Percentiles rank a stretch among this genome's conserved stretches.
Evolutionary conservation across 1,140 invertebrate species (phyloP).

Genomic region (Charaxes varanes): DNA sequence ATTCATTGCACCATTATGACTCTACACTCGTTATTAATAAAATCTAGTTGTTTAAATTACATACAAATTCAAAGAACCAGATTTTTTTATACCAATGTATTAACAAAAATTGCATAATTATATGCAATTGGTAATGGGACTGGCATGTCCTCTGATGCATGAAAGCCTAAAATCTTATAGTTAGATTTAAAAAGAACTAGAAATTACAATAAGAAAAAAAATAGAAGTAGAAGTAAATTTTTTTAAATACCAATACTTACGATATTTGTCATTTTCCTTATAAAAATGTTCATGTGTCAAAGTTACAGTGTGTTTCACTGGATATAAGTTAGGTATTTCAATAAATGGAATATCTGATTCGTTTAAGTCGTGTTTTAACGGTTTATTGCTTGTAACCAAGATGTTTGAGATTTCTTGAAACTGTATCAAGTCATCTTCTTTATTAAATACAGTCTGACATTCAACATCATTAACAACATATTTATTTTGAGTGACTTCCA

Average conservation of each 20-base stretch:
- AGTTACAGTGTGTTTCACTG: conserved; percentile 81
- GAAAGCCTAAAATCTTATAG: too few species aligned
- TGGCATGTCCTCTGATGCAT: too few species aligned
- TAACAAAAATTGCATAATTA: too few species aligned
- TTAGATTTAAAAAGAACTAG: too few species aligned
- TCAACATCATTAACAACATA: conserved; percentile 75
- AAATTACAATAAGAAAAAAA: too few species aligned
- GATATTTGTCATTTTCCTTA: conserved; percentile 76
- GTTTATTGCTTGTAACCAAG: conserved; percentile 77
- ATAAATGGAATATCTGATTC: conserved; percentile 48
- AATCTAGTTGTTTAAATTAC: too few species aligned
- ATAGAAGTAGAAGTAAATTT: too few species aligned
- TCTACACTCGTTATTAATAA: too few species aligned
- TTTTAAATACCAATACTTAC: conserved; percentile 76
- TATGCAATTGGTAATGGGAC: too few species aligned
- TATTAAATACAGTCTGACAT: conserved; percentile 75
- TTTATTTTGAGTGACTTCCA: conserved; percentile 70
- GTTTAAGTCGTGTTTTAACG: conserved; percentile 75
- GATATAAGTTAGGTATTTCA: conserved; percentile 81
- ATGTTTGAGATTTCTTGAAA: conserved; percentile 79
- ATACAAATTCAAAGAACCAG: too few species aligned
- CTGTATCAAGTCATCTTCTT: conserved; percentile 77
- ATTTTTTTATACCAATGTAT: too few species aligned
- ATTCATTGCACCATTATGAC: too few species aligned
- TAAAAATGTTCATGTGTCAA: conserved; percentile 80